Evolutionary conservation across 2,113 vertebrate genomes (phyloP).

Genomic region (Chlorocebus sabaeus): DNA sequence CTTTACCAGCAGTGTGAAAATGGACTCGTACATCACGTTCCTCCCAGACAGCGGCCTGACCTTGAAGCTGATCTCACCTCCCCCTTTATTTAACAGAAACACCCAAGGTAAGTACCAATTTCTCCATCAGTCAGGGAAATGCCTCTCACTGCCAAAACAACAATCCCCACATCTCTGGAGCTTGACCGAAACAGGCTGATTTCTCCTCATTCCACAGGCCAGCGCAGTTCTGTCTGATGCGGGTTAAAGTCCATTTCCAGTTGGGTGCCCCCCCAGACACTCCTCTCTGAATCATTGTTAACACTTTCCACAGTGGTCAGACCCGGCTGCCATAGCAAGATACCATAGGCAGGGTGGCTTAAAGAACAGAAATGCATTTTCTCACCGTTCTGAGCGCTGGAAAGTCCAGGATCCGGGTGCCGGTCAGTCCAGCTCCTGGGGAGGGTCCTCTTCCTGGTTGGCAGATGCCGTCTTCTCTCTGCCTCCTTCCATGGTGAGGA

Average conservation of each 20-base stretch:
- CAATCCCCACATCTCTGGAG: background rate
- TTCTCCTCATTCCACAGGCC: background rate
- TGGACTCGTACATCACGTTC: background rate
- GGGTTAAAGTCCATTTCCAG: no score
- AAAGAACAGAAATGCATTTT: background rate
- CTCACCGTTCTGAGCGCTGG: no score
- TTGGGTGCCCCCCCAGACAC: no score
- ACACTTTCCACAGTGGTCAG: background rate
- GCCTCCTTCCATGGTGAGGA: background rate
- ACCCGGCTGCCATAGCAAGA: background rate
- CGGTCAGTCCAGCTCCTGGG: fast-evolving
- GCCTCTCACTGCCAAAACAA: background rate
- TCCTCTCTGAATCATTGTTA: no score
- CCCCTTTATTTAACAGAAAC: background rate
- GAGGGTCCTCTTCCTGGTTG: background rate
- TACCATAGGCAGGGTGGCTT: background rate
- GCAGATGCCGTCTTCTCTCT: background rate
- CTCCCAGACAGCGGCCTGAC: background rate
- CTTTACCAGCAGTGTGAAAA: no score
- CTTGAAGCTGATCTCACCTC: background rate
- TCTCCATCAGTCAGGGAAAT: background rate
- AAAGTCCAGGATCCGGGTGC: background rate
- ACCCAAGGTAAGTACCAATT: background rate
- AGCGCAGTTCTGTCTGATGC: background rate
- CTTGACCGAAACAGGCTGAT: no score